phyloP scores from a whole-genome alignment of 1,140 invertebrate species.

The Neelides sp. region DNA sequence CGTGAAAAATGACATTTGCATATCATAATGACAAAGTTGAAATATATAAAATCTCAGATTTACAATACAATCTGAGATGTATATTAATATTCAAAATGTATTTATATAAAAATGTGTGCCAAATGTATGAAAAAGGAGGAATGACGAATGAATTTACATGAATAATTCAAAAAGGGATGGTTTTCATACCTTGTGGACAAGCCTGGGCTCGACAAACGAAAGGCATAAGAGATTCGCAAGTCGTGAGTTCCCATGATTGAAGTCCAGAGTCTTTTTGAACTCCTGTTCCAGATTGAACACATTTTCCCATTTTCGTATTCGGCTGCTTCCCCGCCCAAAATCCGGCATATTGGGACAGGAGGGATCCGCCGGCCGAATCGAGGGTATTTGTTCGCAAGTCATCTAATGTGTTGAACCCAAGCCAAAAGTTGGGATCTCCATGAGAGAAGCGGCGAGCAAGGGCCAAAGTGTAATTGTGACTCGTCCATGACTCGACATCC shows the following conservation, averaged over 20 bases:
- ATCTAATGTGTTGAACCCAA: slow-evolving; percentile 75
- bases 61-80: no score
- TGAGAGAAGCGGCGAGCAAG: slow-evolving; percentile 47
- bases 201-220: slow-evolving; percentile 84
- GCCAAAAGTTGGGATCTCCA: slow-evolving; percentile 51
- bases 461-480: slow-evolving; percentile 76
- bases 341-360: slow-evolving; percentile 83
- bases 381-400: slow-evolving; percentile 83
- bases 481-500: slow-evolving; percentile 71
- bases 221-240: slow-evolving; percentile 81
- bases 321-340: slow-evolving; percentile 81
- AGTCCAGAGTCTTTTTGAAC: slow-evolving; percentile 35
- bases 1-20: background rate
- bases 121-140: no score
- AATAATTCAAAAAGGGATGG: no score
- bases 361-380: slow-evolving; percentile 77
- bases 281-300: slow-evolving; percentile 31
- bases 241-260: slow-evolving; percentile 83
- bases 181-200: slow-evolving; percentile 67
- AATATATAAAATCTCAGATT: background rate
- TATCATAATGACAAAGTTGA: no score
- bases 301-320: slow-evolving; percentile 40
- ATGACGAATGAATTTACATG: no score
- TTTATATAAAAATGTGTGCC: no score
- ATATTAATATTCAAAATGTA: no score